A percentile compares a stretch with the other conserved stretches of the same genome.
Conservation (phyloP, 2,888 invertebrate species). For the Agelastica alni region DNA sequence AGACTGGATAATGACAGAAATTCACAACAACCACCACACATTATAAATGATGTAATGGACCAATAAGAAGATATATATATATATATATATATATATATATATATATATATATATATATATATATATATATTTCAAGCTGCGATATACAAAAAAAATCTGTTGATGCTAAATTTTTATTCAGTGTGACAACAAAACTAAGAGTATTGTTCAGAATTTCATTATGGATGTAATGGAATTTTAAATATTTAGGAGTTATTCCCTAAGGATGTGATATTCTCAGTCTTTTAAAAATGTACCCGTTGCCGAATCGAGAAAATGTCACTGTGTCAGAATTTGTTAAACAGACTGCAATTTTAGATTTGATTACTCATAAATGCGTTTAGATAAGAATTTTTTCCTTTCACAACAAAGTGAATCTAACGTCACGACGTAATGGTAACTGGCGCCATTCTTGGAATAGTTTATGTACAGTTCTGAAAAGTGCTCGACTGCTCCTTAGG, state of each 20-base stretch:
- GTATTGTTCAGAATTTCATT: conserved; percentile 43
- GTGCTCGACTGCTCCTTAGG: too few species aligned
- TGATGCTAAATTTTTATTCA: conserved; percentile 33
- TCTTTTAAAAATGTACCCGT: conserved; percentile 34
- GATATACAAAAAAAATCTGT: conserved; percentile 32
- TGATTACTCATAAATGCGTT: neutral
- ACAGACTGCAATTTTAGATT: conserved; percentile 12
- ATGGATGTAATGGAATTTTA: conserved; percentile 46
- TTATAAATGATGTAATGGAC: too few species aligned
- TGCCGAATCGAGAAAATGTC: conserved; percentile 27
- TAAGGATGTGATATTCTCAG: conserved; percentile 32
- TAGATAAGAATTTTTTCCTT: neutral
- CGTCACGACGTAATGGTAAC: neutral
- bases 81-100: too few species aligned
- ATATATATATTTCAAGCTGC: too few species aligned
- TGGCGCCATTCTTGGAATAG: too few species aligned
- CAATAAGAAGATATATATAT: too few species aligned
- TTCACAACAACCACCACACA: too few species aligned
- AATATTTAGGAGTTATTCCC: conserved; percentile 41
- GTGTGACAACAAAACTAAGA: conserved; percentile 30
- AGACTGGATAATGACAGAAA: too few species aligned
- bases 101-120: too few species aligned
- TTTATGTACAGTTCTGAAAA: too few species aligned
- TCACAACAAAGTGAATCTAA: neutral
- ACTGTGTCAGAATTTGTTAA: conserved; percentile 15